These are phyloP conservation scores for Kradibia gibbosae DNA, from an alignment of 1,140 invertebrate species.

Conservation along the genomic window DNA sequence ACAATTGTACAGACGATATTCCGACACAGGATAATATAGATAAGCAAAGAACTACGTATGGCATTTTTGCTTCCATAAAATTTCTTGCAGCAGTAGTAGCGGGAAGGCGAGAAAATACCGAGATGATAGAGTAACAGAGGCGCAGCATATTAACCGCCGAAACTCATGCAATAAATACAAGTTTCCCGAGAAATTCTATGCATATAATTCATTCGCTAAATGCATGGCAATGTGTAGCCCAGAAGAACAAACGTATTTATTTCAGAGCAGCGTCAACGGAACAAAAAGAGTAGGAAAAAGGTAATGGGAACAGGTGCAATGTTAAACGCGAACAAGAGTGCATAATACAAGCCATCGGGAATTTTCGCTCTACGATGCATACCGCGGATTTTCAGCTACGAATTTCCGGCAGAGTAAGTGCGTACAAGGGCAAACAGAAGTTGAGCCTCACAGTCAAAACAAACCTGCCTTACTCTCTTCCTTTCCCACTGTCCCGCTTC, in stretches of 20 bases:
- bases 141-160: not conserved
- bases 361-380: not conserved
- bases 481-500: not conserved
- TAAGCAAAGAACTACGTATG: not conserved
- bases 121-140: not conserved
- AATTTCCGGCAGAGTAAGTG: not conserved
- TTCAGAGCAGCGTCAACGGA: not conserved
- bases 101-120: not conserved
- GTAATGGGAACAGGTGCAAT: not conserved
- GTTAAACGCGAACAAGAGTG: not conserved
- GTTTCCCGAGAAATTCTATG: not conserved
- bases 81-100: not conserved
- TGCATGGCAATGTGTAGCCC: not conserved
- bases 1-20: too few species aligned
- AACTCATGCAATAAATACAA: constrained; percentile 12
- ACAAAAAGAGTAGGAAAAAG: constrained; percentile 1
- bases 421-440: not conserved
- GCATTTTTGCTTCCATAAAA: not conserved
- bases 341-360: not conserved
- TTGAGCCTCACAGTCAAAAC: not conserved
- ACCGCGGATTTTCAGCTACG: not conserved
- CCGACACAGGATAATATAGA: too few species aligned
- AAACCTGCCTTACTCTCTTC: not conserved
- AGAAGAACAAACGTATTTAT: not conserved
- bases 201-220: constrained; percentile 11